These are phyloP conservation scores for Brachynemurus nebulosus DNA, from an alignment of 2,888 invertebrate genomes.

Conservation along the genomic window DNA sequence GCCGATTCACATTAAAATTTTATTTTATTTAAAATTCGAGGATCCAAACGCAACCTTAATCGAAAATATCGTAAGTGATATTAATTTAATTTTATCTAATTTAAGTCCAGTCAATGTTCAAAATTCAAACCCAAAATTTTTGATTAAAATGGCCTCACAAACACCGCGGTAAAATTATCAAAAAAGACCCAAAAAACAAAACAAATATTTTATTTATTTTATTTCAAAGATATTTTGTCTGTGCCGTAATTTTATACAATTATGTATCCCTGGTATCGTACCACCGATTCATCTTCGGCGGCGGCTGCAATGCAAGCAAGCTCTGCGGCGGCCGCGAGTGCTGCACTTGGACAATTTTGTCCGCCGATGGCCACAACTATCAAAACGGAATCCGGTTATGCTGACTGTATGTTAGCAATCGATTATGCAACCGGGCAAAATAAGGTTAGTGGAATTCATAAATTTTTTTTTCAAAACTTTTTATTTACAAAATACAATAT, in stretches of 20 bases:
- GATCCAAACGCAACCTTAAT: too few species aligned
- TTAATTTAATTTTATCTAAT: too few species aligned
- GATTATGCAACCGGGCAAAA: conserved; percentile 46
- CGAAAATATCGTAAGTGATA: too few species aligned
- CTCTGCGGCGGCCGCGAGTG: conserved; percentile 35
- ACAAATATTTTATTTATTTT: neutral
- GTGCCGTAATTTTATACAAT: neutral
- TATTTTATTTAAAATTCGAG: too few species aligned
- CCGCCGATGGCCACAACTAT: conserved; percentile 44
- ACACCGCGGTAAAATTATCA: neutral
- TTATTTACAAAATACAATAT: too few species aligned
- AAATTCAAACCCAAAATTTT: neutral
- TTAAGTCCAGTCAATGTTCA: neutral
- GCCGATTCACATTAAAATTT: too few species aligned
- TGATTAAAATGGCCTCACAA: neutral
- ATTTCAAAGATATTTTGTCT: too few species aligned
- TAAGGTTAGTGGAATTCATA: conserved; percentile 50
- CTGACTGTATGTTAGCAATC: conserved; percentile 55
- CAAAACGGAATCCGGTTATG: conserved; percentile 51
- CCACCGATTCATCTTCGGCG: conserved; percentile 1
- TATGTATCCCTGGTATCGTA: conserved; percentile 50
- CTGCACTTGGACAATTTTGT: conserved; percentile 39
- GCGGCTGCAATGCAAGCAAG: conserved; percentile 11
- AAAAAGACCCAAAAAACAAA: too few species aligned
- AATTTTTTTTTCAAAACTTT: too few species aligned